phyloP scores from a whole-genome alignment of 2,113 vertebrate species.

The Festucalex cinctus region DNA sequence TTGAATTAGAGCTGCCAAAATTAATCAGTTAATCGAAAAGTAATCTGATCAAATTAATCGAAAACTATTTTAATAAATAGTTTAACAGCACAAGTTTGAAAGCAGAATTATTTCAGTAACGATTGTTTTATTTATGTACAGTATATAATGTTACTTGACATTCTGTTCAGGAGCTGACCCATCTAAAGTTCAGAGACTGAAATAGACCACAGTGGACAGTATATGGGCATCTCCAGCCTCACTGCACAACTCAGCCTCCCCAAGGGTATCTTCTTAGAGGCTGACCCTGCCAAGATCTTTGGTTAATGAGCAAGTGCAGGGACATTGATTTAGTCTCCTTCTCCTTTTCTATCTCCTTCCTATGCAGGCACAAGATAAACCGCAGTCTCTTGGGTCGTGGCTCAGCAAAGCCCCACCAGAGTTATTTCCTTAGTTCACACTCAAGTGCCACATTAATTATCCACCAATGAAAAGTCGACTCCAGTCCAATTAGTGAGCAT shows the following conservation, averaged over 20 bases:
- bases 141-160: background rate
- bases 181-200: background rate
- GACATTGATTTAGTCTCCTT: constrained; percentile 59
- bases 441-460: constrained; percentile 44
- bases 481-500: constrained; percentile 42
- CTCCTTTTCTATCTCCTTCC: constrained; percentile 26
- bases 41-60: no score
- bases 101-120: no score
- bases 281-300: constrained; percentile 33
- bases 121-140: background rate
- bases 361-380: constrained; percentile 53
- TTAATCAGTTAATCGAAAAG: no score
- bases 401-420: constrained; percentile 47
- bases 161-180: background rate
- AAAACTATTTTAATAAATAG: no score
- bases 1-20: no score
- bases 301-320: constrained; percentile 54
- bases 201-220: background rate
- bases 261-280: constrained; percentile 40
- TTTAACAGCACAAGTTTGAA: no score
- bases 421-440: constrained; percentile 39
- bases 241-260: background rate
- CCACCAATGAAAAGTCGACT: constrained; percentile 36
- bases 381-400: constrained; percentile 33
- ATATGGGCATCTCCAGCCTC: constrained; percentile 7